A percentile compares a stretch with the other conserved stretches of the same genome.
phyloP scores from a whole-genome alignment of 2,113 vertebrate genomes.

The Synchiropus splendidus region DNA sequence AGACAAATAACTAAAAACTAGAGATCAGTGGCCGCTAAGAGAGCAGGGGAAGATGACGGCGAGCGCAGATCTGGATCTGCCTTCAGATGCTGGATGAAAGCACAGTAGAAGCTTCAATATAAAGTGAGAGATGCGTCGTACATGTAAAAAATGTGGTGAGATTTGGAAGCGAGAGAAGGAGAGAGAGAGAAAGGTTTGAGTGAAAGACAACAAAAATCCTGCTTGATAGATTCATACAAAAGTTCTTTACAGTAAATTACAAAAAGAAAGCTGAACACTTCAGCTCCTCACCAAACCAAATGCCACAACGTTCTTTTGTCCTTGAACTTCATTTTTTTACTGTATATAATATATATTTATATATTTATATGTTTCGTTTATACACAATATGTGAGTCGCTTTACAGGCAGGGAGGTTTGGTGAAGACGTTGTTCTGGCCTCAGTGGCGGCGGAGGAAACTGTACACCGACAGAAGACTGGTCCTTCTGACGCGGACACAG shows the following conservation, averaged over 20 bases:
- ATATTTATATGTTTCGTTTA: constrained; percentile 45
- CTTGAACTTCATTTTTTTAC: constrained; percentile 16
- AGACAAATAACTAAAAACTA: not conserved
- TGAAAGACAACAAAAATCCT: constrained; percentile 23
- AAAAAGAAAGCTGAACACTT: constrained; percentile 48
- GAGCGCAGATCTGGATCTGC: constrained; percentile 22
- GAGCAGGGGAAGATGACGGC: not conserved
- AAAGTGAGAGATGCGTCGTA: constrained; percentile 15
- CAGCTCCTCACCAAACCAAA: constrained; percentile 37
- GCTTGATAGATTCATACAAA: constrained; percentile 58
- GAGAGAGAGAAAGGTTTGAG: constrained; percentile 1
- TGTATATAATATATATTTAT: constrained; percentile 61
- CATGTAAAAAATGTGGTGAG: constrained; percentile 46
- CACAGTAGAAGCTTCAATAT: constrained; percentile 40
- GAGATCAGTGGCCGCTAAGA: constrained; percentile 7
- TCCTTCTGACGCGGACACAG: too few relatives aligned
- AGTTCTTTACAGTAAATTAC: constrained; percentile 61
- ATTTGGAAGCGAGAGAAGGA: constrained; percentile 25
- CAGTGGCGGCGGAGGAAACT: too few relatives aligned
- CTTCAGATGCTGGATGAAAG: constrained; percentile 43
- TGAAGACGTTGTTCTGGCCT: too few relatives aligned
- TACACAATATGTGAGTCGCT: constrained; percentile 44
- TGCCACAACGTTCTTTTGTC: constrained; percentile 32
- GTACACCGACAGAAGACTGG: too few relatives aligned
- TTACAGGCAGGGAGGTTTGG: too few relatives aligned